Evolutionary conservation across 2,888 invertebrate species (phyloP), one percentile per base, ranked within the genome.

Genomic region (Philereme vetulata): DNA sequence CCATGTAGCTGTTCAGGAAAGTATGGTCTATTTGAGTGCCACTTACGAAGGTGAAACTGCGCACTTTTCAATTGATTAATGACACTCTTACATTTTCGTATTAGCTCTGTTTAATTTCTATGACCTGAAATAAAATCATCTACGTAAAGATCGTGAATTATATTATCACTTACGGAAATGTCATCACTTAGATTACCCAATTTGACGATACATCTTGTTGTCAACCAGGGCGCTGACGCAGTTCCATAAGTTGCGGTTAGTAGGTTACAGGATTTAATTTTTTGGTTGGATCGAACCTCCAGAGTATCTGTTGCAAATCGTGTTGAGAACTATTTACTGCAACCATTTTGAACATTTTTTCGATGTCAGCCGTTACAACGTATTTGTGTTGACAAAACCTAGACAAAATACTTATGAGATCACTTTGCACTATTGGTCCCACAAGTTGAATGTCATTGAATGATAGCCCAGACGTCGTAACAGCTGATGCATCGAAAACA

Each of bases 111-210:
- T 4, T 4, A 5, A 35, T 40, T 8, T 4, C 8, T 40, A 8
- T 8, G 40, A 8, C 40, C 40, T 8, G 40, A 40, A 40, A 40
- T 40, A 53, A 68, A 50, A 47, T 72, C 70, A 50, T 72, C 71
- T 1, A 74, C 70, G 54, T 74, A 75, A 47, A 71, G 67, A 40
- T 76, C 72, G 32, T 72, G 66, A 0, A 54, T 43, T 10, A 70
- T 72, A 4, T 63, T 51, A 10, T 68, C 57, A 5, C 32, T 51
- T 56, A 0, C 44, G 35, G 35, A 35, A 4, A 5, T 35, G 35
- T 35, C 35, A 5, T 35, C 35, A 5, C 35, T 35, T 5, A 35
- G 35, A 4, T 35, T 35, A 5, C 35, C 35, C 32, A 48, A 72
- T 61, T 4, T 34, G 11, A 48, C 67, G 65, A 0, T 74, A 36